Evolutionary conservation across 2,888 invertebrate genomes (phyloP), one percentile per base, ranked within the genome.

Genomic region (Cephus sareptanus): DNA sequence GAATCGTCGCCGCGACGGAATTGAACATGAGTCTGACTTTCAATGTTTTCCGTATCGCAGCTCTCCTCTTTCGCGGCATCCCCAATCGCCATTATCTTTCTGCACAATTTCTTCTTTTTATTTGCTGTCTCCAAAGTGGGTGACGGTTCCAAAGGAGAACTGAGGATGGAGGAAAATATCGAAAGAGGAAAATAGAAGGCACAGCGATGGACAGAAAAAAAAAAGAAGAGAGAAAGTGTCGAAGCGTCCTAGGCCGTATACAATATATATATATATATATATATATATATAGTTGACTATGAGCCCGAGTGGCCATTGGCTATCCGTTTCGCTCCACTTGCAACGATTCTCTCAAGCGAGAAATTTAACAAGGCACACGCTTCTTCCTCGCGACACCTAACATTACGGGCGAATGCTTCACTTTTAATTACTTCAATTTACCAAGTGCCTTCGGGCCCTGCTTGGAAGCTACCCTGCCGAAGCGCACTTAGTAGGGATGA

Each of bases 391-490:
- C 87, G 85, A 84, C 85, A 77, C 81, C 81, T 81, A 79, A 85
- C 86, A 83, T 84, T 86, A 83, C 80, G 77, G 77, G 76, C 74
- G 70, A 78, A 77, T 71, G 81, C 80, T 78, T 74, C 80, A 75
- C 83, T 87, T 88, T 88, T 87, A 88, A 88, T 88, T 88, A 88
- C 88, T 87, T 86, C 84, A 85, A 87, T 88, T 86, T 86, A 80
- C 84, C 56, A 56, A 56, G 56, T 56, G 23, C 40, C 77, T 69
- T 70, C 23, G 56, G 56, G 56, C 23, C 56, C 56, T 56, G 56
- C 9, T 56, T 56, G 23, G 56, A 56, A 23, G 56, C 56, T 56
- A 56, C 56, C 56, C 56, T 56, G 56, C 56, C 56, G 23, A 23
- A 56, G 56, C 23, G 23, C 56, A 56, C 56, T 56, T 56, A 23